phyloP scores from a whole-genome alignment of 2,797 vertebrate genomes.

The Myotis pilosus region DNA sequence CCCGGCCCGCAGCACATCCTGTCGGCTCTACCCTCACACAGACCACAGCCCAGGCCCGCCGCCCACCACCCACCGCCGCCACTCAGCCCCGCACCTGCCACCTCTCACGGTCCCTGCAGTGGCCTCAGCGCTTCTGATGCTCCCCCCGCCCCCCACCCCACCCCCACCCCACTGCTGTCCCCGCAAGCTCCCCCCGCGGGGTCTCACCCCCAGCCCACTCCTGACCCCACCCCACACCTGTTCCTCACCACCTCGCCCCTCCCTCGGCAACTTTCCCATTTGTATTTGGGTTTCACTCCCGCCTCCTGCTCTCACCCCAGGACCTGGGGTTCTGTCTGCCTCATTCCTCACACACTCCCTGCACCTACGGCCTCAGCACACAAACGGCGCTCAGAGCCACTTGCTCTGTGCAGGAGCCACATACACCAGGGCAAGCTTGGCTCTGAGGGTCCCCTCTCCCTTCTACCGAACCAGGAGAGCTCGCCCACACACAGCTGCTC shows the following conservation, averaged over 20 bases:
- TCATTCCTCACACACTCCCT: neutral
- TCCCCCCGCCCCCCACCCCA: too few species aligned
- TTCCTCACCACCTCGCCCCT: neutral
- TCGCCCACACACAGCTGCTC: neutral
- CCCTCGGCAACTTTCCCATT: neutral
- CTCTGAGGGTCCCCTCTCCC: accelerated
- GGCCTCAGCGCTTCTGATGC: accelerated
- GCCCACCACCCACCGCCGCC: accelerated
- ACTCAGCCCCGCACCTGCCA: neutral
- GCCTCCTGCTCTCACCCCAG: neutral
- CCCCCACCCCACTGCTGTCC: neutral
- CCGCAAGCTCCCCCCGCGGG: neutral
- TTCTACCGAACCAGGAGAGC: neutral
- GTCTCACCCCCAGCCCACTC: neutral
- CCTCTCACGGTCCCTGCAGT: neutral
- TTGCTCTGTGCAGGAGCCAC: accelerated
- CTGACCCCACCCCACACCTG: too few species aligned
- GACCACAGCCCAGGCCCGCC: neutral
- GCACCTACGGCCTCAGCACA: neutral
- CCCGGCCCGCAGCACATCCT: neutral
- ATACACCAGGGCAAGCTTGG: accelerated
- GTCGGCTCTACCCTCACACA: neutral
- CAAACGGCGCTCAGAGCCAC: accelerated
- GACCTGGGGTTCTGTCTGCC: neutral
- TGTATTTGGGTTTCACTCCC: neutral